These are phyloP conservation scores for Allobates femoralis DNA, from an alignment of 2,797 vertebrate genomes.

Conservation along the genomic window DNA sequence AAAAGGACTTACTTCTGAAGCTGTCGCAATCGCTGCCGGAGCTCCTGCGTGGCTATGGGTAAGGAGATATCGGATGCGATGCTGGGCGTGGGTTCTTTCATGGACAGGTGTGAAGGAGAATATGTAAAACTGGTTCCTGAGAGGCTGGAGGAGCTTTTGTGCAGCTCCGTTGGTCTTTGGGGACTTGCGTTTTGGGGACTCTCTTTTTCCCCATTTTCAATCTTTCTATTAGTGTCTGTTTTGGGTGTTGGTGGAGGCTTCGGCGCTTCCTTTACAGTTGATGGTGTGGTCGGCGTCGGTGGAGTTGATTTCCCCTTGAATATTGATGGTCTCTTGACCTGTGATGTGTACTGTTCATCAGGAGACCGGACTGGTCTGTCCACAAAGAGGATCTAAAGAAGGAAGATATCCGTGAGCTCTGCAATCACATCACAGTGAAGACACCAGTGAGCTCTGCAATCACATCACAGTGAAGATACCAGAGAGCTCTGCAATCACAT, in stretches of 20 bases:
- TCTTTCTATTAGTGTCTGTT: constrained; percentile 68
- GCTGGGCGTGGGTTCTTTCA: constrained; percentile 95
- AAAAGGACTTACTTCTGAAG: constrained; percentile 88
- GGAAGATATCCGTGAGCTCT: background rate
- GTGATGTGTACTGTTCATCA: constrained; percentile 81
- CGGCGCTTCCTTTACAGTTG: constrained; percentile 66
- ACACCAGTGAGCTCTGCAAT: background rate
- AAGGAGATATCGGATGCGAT: constrained; percentile 96
- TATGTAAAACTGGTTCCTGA: constrained; percentile 75
- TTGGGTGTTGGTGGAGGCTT: constrained; percentile 72
- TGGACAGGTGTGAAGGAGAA: constrained; percentile 82
- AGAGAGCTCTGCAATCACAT: background rate
- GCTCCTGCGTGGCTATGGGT: constrained; percentile 89
- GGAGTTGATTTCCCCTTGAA: constrained; percentile 74
- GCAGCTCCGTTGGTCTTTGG: constrained; percentile 73
- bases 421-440: background rate
- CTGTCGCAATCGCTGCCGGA: constrained; percentile 86
- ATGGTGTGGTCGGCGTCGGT: constrained; percentile 71
- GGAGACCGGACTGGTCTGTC: constrained; percentile 75
- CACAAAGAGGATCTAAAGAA: constrained; percentile 81
- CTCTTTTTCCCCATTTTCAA: constrained; percentile 70
- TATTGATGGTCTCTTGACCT: constrained; percentile 79
- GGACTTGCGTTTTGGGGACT: constrained; percentile 73
- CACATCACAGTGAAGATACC: background rate
- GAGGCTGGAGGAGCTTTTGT: constrained; percentile 83